These are phyloP conservation scores for Euplagia quadripunctaria DNA, from an alignment of 2,888 invertebrate species.

Conservation along the genomic window DNA sequence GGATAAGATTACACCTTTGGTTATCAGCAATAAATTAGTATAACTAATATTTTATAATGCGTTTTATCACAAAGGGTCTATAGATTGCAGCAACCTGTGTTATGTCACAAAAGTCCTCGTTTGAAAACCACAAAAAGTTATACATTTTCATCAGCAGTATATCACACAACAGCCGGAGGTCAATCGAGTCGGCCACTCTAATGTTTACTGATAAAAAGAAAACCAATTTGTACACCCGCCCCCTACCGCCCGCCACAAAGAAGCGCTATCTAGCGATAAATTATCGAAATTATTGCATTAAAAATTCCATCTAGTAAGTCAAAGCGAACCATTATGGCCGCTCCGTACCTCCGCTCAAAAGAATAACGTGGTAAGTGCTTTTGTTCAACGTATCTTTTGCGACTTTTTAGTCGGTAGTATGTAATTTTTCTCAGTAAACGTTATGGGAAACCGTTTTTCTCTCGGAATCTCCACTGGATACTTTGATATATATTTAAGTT, in stretches of 20 bases:
- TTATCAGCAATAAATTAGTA: background rate
- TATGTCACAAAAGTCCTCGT: background rate
- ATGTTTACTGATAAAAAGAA: slow-evolving; percentile 82
- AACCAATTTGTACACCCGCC: slow-evolving; percentile 76
- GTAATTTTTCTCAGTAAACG: slow-evolving; percentile 74
- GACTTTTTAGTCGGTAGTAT: slow-evolving; percentile 55
- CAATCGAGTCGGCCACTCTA: slow-evolving; percentile 75
- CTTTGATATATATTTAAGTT: slow-evolving; percentile 65
- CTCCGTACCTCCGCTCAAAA: slow-evolving; percentile 46
- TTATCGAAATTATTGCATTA: slow-evolving; percentile 91
- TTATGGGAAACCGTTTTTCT: slow-evolving; percentile 78
- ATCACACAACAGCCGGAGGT: slow-evolving; percentile 67
- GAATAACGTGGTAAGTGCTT: slow-evolving; percentile 63
- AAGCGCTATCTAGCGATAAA: slow-evolving; percentile 86
- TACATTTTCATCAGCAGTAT: slow-evolving; percentile 47
- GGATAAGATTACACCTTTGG: background rate
- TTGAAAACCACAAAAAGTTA: slow-evolving; percentile 9
- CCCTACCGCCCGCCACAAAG: slow-evolving; percentile 74
- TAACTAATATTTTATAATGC: too few species aligned
- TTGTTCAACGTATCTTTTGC: slow-evolving; percentile 52
- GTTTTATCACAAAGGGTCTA: background rate
- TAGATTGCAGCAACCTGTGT: background rate
- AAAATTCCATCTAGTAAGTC: slow-evolving; percentile 92
- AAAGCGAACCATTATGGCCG: slow-evolving; percentile 87
- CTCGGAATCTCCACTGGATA: slow-evolving; percentile 53